Percentiles rank a stretch among this genome's conserved stretches.
Evolutionary conservation across 2,888 invertebrate species (phyloP).

Genomic region (Athalia cordata): DNA sequence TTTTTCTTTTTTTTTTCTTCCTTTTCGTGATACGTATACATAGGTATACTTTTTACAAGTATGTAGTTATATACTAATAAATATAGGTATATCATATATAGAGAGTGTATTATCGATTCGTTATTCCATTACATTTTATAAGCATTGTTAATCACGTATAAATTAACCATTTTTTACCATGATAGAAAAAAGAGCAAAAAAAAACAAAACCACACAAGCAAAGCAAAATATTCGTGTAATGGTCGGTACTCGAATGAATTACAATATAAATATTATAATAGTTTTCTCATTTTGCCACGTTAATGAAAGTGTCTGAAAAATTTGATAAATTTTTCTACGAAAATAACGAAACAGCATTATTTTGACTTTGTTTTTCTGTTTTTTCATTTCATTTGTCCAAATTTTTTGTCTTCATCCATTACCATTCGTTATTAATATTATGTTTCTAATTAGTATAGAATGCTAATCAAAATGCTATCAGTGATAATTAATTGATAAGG

Average conservation of each 20-base stretch:
- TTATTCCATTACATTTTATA: slow-evolving; percentile 18
- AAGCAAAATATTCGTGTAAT: too few species aligned
- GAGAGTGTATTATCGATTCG: not conserved
- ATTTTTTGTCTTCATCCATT: not conserved
- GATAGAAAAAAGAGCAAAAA: not conserved
- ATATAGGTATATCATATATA: not conserved
- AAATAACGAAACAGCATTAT: too few species aligned
- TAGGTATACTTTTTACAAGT: not conserved
- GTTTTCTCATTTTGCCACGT: not conserved
- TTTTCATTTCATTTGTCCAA: too few species aligned
- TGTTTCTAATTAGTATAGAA: not conserved
- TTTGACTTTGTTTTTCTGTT: too few species aligned
- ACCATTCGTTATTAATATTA: not conserved
- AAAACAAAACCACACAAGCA: not conserved
- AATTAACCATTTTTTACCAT: slow-evolving; percentile 6
- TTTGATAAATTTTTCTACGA: not conserved
- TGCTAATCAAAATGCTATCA: slow-evolving; percentile 5
- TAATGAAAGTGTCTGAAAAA: not conserved
- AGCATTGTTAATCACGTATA: not conserved
- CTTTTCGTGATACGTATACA: too few species aligned
- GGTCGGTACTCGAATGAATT: too few species aligned
- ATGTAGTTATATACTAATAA: slow-evolving; percentile 4
- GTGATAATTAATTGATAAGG: slow-evolving; percentile 38
- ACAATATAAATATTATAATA: not conserved
- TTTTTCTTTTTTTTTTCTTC: too few species aligned